Evolutionary conservation across 1,140 invertebrate species (phyloP), one percentile per base, ranked within the genome.

Genomic region (Leptinotarsa texana): DNA sequence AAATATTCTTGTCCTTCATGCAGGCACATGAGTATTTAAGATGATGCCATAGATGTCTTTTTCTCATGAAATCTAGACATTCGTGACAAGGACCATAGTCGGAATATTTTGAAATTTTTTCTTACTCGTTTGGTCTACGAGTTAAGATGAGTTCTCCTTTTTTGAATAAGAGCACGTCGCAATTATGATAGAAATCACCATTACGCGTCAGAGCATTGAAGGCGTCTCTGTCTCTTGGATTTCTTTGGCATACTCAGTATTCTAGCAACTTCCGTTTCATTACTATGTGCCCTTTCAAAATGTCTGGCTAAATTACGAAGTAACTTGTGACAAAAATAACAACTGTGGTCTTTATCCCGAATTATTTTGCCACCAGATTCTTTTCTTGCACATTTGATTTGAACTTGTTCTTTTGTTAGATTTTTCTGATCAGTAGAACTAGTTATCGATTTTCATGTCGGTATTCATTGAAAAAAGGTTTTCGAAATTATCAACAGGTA

Each of bases 291-390:
- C 24, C 13, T 57, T 57, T 69, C 73, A 74, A 74, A 69, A 67
- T 74, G 73, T 1, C 49, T 51, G 49, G 49, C 49, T 51, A 51
- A 51, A 51, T 74, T 74, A 61, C 63, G 24, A 24, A 69, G 13
- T 18, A 74, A n/a, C 47, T 74, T 74, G 17, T 69, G 49, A 51
- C 73, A 74, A 69, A 74, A 74, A 69, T 74, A 74, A 51, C 73
- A 74, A 18, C 21, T n/a, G 18, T 74, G 73, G 27, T 33, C 66
- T n/a, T n/a, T n/a, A n/a, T n/a, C 21, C 27, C 73, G 24, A 13
- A 74, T 51, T 61, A 49, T 74, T 24, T 74, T 74, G 42, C 73
- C 73, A n/a, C 49, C 49, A 51, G 49, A 51, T 17, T 13, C 21
- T 71, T 71, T 71, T 72, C 61, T 72, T 18, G 57, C 51, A 69